These are phyloP conservation scores for Xylota sylvarum DNA, from an alignment of 2,888 invertebrate species.

Conservation along the genomic window DNA sequence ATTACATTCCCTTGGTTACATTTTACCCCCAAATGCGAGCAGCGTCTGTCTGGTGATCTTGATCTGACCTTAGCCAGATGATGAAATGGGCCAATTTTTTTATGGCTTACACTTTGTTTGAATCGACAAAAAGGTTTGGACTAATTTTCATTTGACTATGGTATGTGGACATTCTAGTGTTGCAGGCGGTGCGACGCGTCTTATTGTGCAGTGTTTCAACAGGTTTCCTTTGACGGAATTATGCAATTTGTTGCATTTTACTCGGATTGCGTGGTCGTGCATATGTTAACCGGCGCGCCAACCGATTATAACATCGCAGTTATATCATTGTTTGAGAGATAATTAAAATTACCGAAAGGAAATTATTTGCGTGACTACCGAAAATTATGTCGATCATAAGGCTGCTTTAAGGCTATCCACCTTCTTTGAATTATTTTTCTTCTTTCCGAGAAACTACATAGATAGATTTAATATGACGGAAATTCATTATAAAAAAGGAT, in stretches of 20 bases:
- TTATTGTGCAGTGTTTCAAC: slow-evolving; percentile 8
- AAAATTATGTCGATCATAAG: slow-evolving; percentile 60
- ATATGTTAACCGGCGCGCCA: slow-evolving; percentile 33
- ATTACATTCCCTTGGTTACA: not conserved
- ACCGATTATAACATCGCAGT: slow-evolving; percentile 51
- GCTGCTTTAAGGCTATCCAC: slow-evolving; percentile 1
- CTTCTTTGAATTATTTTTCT: not conserved
- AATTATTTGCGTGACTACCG: slow-evolving; percentile 71
- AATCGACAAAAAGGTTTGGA: slow-evolving; percentile 43
- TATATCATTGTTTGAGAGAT: slow-evolving; percentile 61
- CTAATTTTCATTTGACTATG: slow-evolving; percentile 10
- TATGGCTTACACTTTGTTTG: slow-evolving; percentile 46
- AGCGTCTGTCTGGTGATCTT: slow-evolving; percentile 20
- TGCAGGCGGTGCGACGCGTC: not conserved
- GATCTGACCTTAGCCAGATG: slow-evolving; percentile 54
- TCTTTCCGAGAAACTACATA: not conserved
- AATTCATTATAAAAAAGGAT: slow-evolving; percentile 20
- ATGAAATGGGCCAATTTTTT: slow-evolving; percentile 60
- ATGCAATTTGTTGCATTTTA: slow-evolving; percentile 64
- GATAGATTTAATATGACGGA: slow-evolving; percentile 65
- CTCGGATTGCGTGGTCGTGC: slow-evolving; percentile 57
- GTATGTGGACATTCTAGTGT: slow-evolving; percentile 48
- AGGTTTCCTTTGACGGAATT: slow-evolving; percentile 31
- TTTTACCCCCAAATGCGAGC: slow-evolving; percentile 14
- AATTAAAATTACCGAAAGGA: slow-evolving; percentile 53